Conservation (phyloP, 2,797 vertebrate genomes). For the Malurus leucopterus region DNA sequence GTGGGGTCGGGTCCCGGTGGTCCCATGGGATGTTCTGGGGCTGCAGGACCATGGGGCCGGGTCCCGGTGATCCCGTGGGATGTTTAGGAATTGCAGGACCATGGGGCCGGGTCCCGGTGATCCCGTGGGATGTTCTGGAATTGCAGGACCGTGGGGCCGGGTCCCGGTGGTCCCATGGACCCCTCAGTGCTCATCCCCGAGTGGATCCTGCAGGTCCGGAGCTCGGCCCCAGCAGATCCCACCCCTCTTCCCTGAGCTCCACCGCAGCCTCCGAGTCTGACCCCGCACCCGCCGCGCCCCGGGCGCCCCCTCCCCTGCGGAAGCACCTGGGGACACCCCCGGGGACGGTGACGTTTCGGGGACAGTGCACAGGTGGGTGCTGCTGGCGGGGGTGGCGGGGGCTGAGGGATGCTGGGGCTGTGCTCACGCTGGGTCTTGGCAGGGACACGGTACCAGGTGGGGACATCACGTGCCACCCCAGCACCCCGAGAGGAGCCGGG, state of each 20-base stretch:
- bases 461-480: rapidly evolving
- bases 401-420: rapidly evolving
- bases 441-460: neutral
- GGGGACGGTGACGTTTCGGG: conserved; percentile 4
- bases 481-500: neutral
- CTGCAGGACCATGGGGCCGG: too few relatives aligned
- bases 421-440: neutral
- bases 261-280: conserved; percentile 33
- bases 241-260: rapidly evolving
- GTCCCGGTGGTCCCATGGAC: neutral
- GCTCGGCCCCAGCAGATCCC: rapidly evolving
- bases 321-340: neutral
- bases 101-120: neutral
- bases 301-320: neutral
- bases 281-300: neutral
- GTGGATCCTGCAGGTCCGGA: neutral
- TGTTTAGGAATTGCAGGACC: too few relatives aligned
- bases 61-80: neutral
- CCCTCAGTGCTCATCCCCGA: neutral
- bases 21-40: too few relatives aligned
- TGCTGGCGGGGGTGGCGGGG: rapidly evolving
- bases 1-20: neutral
- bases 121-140: too few relatives aligned
- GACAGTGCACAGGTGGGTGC: conserved; percentile 67
- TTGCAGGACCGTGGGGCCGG: too few relatives aligned